Evolutionary conservation across 2,888 invertebrate genomes (phyloP), one percentile per base, ranked within the genome.

Genomic region (Volucella inflata): DNA sequence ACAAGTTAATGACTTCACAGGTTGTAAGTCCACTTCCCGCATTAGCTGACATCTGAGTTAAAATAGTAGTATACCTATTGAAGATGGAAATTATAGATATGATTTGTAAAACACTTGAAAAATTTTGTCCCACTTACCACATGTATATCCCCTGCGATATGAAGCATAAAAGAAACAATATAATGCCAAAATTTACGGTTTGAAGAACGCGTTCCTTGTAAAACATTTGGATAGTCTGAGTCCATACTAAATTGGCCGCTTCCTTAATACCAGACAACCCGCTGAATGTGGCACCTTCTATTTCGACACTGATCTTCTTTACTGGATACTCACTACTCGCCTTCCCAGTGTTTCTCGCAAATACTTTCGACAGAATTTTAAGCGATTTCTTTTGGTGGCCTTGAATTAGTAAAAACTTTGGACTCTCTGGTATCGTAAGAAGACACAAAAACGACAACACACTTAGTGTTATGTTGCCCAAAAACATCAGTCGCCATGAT

Each of bases 301-400:
- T 48, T 2, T 70, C 53, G 4, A 48, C 11, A 14, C 3, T 14
- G 21, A 70, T 14, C 2, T 42, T 17, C 6, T 53, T 93, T 91
- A 96, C 96, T 55, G 95, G 95, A 91, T 93, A 96, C 1, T 93
- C 93, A 4, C 94, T 93, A 16, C 91, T 90, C 0, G 94, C 90
- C 72, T 93, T 92, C 8, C 95, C 94, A 3, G 94, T 94, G 88
- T 96, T 96, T 78, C 93, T 89, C 0, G 91, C 89, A 89, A 94
- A 96, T 48, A 96, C 95, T 84, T 89, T 93, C 70, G 91, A 91
- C 87, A 87, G 71, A 8, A 83, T 67, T 44, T 60, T n/a, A 16
- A 88, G 36, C 14, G 87, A 81, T 46, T 85, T 79, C 11, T 82
- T 71, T 17, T 81, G 75, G 14, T 48, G 50, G 11, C 82, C 85